Percentiles rank a stretch among this genome's conserved stretches.
Conservation (phyloP, 2,888 invertebrate species). For the Gortyna flavago region DNA sequence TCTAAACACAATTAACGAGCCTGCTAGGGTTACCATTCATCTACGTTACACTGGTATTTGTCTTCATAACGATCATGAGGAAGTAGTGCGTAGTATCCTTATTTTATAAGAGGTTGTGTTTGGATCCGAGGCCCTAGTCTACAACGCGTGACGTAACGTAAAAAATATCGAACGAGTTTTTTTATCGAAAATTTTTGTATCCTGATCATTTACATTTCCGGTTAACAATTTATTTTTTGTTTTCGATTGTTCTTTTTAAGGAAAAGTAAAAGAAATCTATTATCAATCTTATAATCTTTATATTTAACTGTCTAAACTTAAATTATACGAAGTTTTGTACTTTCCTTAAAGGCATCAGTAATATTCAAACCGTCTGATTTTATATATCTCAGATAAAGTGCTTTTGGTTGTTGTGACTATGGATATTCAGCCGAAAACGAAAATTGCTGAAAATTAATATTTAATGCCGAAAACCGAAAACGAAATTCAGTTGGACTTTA, state of each 20-base stretch:
- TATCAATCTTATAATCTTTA: neutral
- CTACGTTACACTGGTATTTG: conserved; percentile 64
- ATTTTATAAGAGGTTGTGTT: conserved; percentile 2
- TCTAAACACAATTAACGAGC: conserved; percentile 82
- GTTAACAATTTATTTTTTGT: neutral
- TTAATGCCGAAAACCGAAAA: neutral
- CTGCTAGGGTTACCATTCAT: conserved; percentile 71
- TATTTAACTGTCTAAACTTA: neutral
- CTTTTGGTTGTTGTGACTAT: neutral
- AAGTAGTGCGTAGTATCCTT: conserved; percentile 20
- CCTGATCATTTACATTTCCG: neutral
- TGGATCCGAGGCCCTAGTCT: neutral
- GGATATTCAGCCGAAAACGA: neutral
- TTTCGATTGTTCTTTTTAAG: no score
- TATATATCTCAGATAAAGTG: neutral
- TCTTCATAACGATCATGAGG: conserved; percentile 67
- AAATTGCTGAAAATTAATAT: neutral
- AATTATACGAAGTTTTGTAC: neutral
- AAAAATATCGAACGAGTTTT: neutral
- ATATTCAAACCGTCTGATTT: neutral
- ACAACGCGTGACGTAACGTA: neutral
- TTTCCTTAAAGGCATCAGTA: neutral
- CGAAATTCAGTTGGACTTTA: neutral
- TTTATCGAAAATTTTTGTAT: no score
- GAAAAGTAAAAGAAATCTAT: neutral